Conservation (phyloP, 2,113 vertebrate species). For the Hiodon alosoides region DNA sequence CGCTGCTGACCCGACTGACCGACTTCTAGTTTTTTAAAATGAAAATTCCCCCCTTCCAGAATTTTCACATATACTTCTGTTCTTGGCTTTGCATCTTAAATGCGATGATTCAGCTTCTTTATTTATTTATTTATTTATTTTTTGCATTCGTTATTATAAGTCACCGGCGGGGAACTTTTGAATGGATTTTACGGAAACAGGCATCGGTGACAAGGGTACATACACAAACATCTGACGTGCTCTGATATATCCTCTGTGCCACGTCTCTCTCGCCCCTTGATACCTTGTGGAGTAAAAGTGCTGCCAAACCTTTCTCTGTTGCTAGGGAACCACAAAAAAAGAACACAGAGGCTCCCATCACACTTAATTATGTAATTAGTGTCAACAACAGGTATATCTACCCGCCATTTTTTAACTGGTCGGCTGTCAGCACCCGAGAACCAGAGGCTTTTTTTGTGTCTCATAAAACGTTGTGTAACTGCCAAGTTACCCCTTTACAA, state of each 20-base stretch:
- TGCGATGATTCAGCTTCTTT: too few relatives aligned
- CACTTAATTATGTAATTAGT: slow-evolving; percentile 21
- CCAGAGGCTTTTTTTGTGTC: too few relatives aligned
- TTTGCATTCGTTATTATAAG: too few relatives aligned
- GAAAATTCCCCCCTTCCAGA: too few relatives aligned
- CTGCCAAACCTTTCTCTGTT: slow-evolving; percentile 23
- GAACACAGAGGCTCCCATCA: slow-evolving; percentile 1
- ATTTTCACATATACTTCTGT: too few relatives aligned
- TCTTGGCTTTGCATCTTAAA: too few relatives aligned
- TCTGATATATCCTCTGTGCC: background rate
- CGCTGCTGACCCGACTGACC: too few relatives aligned
- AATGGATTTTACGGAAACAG: too few relatives aligned
- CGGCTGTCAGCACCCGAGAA: background rate
- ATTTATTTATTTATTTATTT: too few relatives aligned
- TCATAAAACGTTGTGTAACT: background rate
- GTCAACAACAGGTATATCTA: slow-evolving; percentile 17
- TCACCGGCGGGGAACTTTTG: too few relatives aligned
- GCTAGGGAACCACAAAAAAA: slow-evolving; percentile 21
- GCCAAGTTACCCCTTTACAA: background rate
- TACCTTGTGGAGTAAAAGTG: background rate
- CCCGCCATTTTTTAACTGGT: background rate
- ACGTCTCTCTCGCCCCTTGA: slow-evolving; percentile 1
- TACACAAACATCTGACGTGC: background rate
- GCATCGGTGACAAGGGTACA: too few relatives aligned
- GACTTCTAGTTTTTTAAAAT: too few relatives aligned